A percentile compares a stretch with the other conserved stretches of the same genome.
Evolutionary conservation across 2,888 invertebrate genomes (phyloP).

Genomic region (Scaptomyza cyrtandrae): DNA sequence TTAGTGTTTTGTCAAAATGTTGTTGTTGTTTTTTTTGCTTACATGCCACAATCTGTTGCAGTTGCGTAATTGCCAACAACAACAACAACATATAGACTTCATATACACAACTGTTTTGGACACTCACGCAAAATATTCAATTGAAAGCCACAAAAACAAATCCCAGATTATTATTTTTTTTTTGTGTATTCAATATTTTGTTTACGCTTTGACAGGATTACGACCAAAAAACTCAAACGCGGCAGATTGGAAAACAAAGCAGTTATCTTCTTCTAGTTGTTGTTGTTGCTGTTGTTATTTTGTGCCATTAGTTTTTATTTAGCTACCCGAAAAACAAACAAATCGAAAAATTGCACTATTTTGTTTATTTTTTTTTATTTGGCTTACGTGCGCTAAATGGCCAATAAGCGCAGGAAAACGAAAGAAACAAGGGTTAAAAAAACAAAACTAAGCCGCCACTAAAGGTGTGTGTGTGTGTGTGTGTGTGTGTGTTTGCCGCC

Average conservation of each 20-base stretch:
- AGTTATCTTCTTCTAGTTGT: constrained; percentile 6
- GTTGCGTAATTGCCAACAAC: not conserved
- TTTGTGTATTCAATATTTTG: constrained; percentile 43
- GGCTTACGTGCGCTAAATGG: constrained; percentile 79
- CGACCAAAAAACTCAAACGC: constrained; percentile 53
- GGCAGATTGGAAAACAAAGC: constrained; percentile 45
- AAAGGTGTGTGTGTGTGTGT: constrained; percentile 14
- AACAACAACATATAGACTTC: not conserved
- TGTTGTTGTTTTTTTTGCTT: constrained; percentile 31
- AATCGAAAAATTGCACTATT: constrained; percentile 61
- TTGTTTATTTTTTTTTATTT: constrained; percentile 31
- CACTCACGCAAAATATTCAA: not conserved
- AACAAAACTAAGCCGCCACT: constrained; percentile 68
- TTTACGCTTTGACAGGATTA: constrained; percentile 82
- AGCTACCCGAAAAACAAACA: constrained; percentile 2
- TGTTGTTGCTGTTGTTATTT: constrained; percentile 22
- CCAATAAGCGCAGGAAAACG: constrained; percentile 66
- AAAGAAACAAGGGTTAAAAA: constrained; percentile 15
- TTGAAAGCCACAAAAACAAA: too few species aligned
- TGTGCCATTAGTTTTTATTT: constrained; percentile 78
- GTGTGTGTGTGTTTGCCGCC: not conserved
- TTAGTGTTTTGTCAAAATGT: constrained; percentile 7
- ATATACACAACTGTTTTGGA: constrained; percentile 5
- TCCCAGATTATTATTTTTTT: too few species aligned
- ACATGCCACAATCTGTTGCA: constrained; percentile 38